phyloP scores from a whole-genome alignment of 2,113 vertebrate genomes.

The Caloenas nicobarica region DNA sequence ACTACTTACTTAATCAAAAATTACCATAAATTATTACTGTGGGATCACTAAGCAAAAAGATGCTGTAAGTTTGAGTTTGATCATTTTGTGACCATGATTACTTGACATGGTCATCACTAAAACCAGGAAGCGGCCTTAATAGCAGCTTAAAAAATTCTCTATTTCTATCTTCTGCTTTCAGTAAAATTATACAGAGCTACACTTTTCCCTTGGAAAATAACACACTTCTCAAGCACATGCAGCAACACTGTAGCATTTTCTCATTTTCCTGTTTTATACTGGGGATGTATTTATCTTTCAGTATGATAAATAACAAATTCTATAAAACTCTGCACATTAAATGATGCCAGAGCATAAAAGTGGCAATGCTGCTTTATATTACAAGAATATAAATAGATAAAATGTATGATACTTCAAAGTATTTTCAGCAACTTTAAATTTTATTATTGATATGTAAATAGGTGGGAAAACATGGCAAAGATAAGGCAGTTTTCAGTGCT shows the following conservation, averaged over 20 bases:
- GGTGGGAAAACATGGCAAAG: neutral
- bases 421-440: neutral
- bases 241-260: neutral
- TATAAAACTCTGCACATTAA: neutral
- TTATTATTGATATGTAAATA: neutral
- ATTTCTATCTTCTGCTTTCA: neutral
- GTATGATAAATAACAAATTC: neutral
- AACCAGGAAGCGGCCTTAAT: neutral
- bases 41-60: neutral
- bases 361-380: neutral
- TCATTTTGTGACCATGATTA: neutral
- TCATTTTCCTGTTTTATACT: neutral
- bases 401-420: neutral
- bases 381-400: neutral
- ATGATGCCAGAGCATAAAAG: neutral
- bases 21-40: neutral
- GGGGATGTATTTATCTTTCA: neutral
- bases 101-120: neutral
- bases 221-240: neutral
- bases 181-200: neutral
- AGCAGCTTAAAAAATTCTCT: neutral
- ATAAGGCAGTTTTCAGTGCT: neutral
- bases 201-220: constrained; percentile 1
- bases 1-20: neutral
- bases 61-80: neutral